Evolutionary conservation across 2,888 invertebrate species (phyloP).

Genomic region (Tipula vernalis): DNA sequence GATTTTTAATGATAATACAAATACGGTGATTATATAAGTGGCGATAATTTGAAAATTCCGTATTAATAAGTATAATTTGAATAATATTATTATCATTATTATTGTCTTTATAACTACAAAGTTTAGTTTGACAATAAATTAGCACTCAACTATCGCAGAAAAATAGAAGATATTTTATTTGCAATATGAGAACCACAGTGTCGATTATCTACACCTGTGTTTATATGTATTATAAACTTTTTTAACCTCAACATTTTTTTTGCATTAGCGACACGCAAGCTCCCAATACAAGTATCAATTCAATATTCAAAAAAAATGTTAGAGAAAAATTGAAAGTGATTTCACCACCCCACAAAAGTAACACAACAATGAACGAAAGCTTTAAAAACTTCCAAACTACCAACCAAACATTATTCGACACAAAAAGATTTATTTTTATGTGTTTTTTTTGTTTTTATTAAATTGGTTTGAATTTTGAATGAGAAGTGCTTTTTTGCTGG

Average conservation of each 20-base stretch:
- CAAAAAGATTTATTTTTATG: background rate
- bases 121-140: background rate
- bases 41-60: background rate
- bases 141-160: background rate
- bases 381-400: background rate
- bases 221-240: background rate
- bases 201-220: background rate
- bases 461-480: background rate
- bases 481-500: background rate
- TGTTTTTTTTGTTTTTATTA: background rate
- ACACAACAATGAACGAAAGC: background rate
- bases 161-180: background rate
- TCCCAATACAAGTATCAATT: background rate
- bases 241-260: background rate
- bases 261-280: background rate
- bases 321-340: background rate
- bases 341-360: background rate
- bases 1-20: background rate
- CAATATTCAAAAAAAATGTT: background rate
- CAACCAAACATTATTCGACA: background rate
- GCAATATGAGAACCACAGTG: background rate
- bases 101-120: background rate
- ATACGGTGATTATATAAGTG: background rate
- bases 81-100: background rate
- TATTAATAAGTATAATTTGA: background rate